Base-by-base conservation (phyloP, 2,113 vertebrate genomes). In the Oryzias celebensis region DNA sequence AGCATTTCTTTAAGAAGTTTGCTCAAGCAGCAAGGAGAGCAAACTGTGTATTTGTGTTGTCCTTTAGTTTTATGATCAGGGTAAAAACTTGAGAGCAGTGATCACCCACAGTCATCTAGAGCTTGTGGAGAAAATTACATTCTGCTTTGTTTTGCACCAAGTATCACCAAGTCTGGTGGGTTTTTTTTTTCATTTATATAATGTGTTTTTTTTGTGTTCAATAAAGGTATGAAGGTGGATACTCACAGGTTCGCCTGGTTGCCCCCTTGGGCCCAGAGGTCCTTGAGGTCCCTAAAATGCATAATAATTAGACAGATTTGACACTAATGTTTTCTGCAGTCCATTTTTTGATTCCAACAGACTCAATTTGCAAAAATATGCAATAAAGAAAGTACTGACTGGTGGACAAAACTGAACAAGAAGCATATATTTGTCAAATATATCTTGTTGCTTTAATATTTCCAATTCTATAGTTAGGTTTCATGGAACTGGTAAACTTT, bases 181-280 rank as follows among this genome's bases (percentile, higher is more conserved):
- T 0, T 36, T 12, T 36, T 36, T 36, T 36, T 10, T 36, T 36
- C 8, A 36, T 36, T 36, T 36, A 36, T 36, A 12, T 12, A 36
- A 20, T 3, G 3, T 12, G 0, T 3, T 13, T 12, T 36, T 36
- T 13, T 36, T 12, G 10, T 12, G 12, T 10, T 12, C 12, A 2
- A 10, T 36, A 10, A 36, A 36, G 36, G 12, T 73, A 26, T 14
- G n/a, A 23, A 63, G 36, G 7, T 28, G 18, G 46, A 62, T 59
- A 95, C 96, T 95, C 79, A 98, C 96, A 18, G 95, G 89, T 90
- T 98, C 95, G 13, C 96, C 95, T 2, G 95, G 87, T 76, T 95
- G 94, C 44, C 96, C 96, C 54, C 89, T 89, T 20, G 94, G 93
- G 52, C 96, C 95, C 0, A 88, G 84, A 46, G 91, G 93, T 61